phyloP scores from a whole-genome alignment of 2,113 vertebrate genomes.

The Melozone crissalis region DNA sequence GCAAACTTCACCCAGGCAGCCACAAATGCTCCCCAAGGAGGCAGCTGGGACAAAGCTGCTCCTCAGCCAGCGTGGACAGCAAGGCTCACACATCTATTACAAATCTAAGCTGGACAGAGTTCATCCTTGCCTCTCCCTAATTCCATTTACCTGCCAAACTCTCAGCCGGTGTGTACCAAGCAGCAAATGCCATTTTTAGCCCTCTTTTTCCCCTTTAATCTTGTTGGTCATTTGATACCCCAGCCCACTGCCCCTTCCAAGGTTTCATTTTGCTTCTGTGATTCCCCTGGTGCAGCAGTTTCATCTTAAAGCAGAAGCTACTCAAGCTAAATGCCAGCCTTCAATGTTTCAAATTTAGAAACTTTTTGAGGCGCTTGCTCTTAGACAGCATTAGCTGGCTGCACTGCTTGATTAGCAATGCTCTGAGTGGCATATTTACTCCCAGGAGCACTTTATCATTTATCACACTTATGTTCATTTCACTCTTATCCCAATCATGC shows the following conservation, averaged over 20 bases:
- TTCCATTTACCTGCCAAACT: neutral
- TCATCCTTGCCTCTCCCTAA: neutral
- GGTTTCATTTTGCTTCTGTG: conserved; percentile 1
- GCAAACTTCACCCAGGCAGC: neutral
- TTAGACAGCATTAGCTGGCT: conserved; percentile 39
- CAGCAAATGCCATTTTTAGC: neutral
- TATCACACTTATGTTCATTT: conserved; percentile 71
- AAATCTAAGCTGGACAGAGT: neutral
- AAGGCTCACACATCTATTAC: neutral
- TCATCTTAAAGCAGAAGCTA: conserved; percentile 58
- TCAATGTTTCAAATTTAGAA: conserved; percentile 62
- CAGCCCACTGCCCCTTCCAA: neutral
- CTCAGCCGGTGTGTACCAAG: neutral
- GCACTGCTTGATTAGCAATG: conserved; percentile 65
- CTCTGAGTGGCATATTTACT: conserved; percentile 70
- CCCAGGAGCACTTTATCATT: conserved; percentile 64
- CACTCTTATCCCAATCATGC: conserved; percentile 60
- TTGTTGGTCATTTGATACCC: neutral
- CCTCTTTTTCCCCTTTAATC: neutral
- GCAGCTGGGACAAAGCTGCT: neutral
- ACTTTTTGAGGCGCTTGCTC: conserved; percentile 44
- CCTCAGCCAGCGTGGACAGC: neutral
- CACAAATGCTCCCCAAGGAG: neutral
- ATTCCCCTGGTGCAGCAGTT: conserved; percentile 18
- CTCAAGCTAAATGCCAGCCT: conserved; percentile 66